phyloP scores from a whole-genome alignment of 1,140 invertebrate species.

The Drosophila mayri region DNA sequence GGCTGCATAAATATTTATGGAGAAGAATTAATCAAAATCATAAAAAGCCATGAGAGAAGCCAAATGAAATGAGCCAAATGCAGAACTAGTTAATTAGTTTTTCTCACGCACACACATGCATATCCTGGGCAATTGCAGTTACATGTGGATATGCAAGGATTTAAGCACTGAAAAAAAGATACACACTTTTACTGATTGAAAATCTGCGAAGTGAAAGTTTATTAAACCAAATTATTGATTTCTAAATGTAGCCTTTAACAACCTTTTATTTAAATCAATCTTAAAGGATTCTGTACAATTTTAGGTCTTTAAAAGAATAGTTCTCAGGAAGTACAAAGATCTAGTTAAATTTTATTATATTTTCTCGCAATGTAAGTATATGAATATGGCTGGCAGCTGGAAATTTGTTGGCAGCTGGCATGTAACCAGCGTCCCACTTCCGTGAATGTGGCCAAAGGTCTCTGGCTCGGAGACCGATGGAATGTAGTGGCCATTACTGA shows the following conservation, averaged over 20 bases:
- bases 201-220: background rate
- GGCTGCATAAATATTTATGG: conserved; percentile 79
- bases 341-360: background rate
- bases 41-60: conserved; percentile 47
- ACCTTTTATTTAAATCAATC: background rate
- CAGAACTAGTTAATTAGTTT: conserved; percentile 79
- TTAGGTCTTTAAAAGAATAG: background rate
- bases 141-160: conserved; percentile 28
- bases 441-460: conserved; percentile 39
- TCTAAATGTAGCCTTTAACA: background rate
- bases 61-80: conserved; percentile 63
- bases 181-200: background rate
- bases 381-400: conserved; percentile 50
- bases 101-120: conserved; percentile 56
- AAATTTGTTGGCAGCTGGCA: conserved; percentile 77
- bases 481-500: conserved; percentile 72
- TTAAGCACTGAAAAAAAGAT: conserved; percentile 3
- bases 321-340: background rate
- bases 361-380: conserved; percentile 25
- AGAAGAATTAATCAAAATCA: conserved; percentile 74
- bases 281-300: background rate
- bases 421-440: conserved; percentile 52
- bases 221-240: background rate
- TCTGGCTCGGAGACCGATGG: conserved; percentile 38
- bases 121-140: conserved; percentile 23